phyloP scores from a whole-genome alignment of 2,797 vertebrate species.

The Amblyraja radiata region DNA sequence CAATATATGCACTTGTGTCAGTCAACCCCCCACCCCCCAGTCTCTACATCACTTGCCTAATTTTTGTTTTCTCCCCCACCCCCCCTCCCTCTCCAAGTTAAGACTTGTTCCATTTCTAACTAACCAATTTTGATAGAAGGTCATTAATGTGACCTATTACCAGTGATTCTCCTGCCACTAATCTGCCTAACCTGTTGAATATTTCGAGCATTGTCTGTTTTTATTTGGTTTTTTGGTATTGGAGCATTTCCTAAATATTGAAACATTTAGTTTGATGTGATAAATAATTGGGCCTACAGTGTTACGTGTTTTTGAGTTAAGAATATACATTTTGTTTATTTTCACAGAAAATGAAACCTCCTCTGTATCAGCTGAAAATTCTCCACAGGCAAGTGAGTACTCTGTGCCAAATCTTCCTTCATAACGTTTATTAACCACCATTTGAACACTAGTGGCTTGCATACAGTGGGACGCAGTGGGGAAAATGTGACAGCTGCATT shows the following conservation, averaged over 20 bases:
- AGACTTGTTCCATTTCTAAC: no score
- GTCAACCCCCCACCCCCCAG: no score
- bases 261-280: conserved; percentile 14
- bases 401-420: background rate
- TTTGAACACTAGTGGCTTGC: background rate
- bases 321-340: conserved; percentile 17
- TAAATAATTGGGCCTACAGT: background rate
- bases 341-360: conserved; percentile 78
- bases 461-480: no score
- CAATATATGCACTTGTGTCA: no score
- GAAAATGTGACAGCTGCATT: background rate
- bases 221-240: background rate
- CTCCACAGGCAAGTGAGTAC: conserved; percentile 83
- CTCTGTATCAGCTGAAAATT: conserved; percentile 75
- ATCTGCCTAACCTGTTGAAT: no score
- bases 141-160: no score
- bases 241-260: background rate
- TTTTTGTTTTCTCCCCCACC: no score
- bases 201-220: no score
- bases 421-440: background rate
- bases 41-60: no score
- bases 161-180: no score
- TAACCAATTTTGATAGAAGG: no score
- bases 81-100: no score
- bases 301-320: background rate